Conservation (phyloP, 2,797 vertebrate species). For the Falco berigora region DNA sequence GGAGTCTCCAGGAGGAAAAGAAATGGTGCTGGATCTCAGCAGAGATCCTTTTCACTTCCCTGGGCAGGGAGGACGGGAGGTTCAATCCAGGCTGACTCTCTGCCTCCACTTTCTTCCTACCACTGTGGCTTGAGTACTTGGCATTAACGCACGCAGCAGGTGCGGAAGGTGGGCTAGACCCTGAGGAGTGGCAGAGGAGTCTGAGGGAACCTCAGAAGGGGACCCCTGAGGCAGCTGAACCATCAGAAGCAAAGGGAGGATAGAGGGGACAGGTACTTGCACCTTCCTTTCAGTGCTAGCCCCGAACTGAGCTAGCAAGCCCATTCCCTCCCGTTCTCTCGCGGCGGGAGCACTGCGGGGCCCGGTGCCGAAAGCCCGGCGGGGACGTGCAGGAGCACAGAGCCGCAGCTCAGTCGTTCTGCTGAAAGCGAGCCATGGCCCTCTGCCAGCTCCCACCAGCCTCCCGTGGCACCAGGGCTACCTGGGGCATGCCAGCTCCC, state of each 20-base stretch:
- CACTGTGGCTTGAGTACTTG: background rate
- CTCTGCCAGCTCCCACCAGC: background rate
- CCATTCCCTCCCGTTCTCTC: background rate
- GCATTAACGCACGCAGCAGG: background rate
- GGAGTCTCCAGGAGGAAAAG: background rate
- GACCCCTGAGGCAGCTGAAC: background rate
- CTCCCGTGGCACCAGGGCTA: background rate
- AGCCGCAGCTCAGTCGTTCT: fast-evolving
- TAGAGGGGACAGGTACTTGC: background rate
- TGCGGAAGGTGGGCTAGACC: background rate
- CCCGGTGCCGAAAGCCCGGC: background rate
- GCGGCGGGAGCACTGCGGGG: background rate
- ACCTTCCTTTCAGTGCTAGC: background rate
- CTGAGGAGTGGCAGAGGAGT: background rate
- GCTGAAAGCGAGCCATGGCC: background rate
- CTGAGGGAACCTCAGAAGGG: background rate
- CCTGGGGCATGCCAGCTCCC: background rate
- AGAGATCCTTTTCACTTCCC: background rate
- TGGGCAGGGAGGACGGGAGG: background rate
- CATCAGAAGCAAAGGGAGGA: background rate
- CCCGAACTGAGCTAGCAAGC: background rate
- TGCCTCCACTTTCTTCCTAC: background rate
- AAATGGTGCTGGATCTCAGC: background rate
- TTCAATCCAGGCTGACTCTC: fast-evolving
- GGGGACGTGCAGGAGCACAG: fast-evolving